phyloP scores from a whole-genome alignment of 2,113 vertebrate genomes.

The Ictalurus punctatus region DNA sequence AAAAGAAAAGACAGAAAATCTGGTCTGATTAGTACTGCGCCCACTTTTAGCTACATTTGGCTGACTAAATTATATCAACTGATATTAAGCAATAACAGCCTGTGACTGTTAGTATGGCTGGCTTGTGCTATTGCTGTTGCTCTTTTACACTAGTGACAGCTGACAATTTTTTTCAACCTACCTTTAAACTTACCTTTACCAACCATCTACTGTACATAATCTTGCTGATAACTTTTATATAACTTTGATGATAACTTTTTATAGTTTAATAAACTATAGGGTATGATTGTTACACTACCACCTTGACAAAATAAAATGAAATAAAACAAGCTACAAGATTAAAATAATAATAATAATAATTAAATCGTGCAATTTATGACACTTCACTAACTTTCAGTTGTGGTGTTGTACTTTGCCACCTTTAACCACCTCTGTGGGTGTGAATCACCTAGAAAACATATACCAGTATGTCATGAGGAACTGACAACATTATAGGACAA shows the following conservation, averaged over 20 bases:
- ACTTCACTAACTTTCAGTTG: background rate
- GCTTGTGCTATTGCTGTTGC: background rate
- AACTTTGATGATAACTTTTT: background rate
- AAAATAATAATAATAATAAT: too few species aligned
- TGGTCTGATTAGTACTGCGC: background rate
- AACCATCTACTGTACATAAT: background rate
- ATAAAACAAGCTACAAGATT: background rate
- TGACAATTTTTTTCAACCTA: too few species aligned
- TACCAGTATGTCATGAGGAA: background rate
- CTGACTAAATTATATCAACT: background rate
- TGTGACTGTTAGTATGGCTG: background rate
- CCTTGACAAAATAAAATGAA: background rate
- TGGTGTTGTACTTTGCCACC: background rate
- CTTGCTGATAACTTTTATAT: background rate
- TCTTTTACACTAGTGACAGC: background rate
- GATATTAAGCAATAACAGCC: background rate
- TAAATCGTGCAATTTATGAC: background rate
- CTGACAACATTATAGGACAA: background rate
- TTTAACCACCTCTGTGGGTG: background rate
- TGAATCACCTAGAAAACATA: background rate
- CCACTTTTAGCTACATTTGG: background rate
- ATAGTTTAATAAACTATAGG: background rate
- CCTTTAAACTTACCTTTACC: background rate
- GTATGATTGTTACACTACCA: background rate
- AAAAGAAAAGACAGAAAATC: background rate